Evolutionary conservation across 1,140 invertebrate genomes (phyloP).

Genomic region (Euura lappo): DNA sequence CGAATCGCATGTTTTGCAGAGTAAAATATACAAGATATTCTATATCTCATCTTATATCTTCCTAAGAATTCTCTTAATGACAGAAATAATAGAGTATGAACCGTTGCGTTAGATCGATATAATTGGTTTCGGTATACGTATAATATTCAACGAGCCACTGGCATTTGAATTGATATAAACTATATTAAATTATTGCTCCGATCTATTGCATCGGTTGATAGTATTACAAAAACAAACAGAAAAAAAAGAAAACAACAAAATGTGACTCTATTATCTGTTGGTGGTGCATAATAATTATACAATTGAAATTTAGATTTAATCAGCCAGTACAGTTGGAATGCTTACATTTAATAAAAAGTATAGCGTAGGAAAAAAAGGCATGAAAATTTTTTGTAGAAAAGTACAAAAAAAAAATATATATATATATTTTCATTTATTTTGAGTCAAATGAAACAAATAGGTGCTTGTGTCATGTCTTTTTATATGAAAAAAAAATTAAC

Average conservation of each 20-base stretch:
- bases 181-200: background rate
- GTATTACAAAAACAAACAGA: background rate
- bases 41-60: background rate
- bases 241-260: background rate
- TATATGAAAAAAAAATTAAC: slow-evolving; percentile 11
- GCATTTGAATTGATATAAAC: too few relatives aligned
- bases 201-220: background rate
- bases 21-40: background rate
- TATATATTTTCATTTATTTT: slow-evolving; percentile 33
- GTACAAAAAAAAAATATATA: slow-evolving; percentile 40
- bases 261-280: slow-evolving; percentile 9
- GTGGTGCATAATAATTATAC: slow-evolving; percentile 8
- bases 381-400: slow-evolving; percentile 48
- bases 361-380: slow-evolving; percentile 25
- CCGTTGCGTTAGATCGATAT: background rate
- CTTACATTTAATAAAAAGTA: slow-evolving; percentile 21
- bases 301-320: slow-evolving; percentile 11
- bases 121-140: too few relatives aligned
- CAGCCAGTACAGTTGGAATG: slow-evolving; percentile 23
- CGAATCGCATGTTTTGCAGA: background rate
- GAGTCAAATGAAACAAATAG: slow-evolving; percentile 33
- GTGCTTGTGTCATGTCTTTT: slow-evolving; percentile 31
- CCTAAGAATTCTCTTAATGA: background rate
- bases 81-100: background rate
- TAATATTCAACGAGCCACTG: too few relatives aligned